Base-by-base conservation (phyloP, 2,888 invertebrate species). In the Nowickia ferox region DNA sequence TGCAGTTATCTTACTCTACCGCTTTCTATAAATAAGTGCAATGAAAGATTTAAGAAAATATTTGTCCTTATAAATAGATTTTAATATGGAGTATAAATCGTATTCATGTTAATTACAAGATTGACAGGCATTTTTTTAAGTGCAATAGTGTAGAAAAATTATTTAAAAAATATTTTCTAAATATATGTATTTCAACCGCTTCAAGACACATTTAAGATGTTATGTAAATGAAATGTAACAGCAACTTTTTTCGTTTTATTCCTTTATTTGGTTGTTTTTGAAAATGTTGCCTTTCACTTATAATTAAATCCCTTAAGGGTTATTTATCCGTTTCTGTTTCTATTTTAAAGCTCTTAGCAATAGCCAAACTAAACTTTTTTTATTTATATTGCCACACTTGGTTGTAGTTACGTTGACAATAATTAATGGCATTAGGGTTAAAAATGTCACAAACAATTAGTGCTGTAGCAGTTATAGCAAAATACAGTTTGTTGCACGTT, bases 401-500 rank as follows among this genome's bases (percentile, higher is more conserved):
- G 46, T 48, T 59, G 74, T 81, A 55, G 66, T 75, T 85, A 81
- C 75, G 84, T 68, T 85, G 65, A 81, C 77, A 74, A 81, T 85
- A 81, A 85, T 84, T 80, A 84, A 76, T 84, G 61, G 59, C 48
- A 46, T 53, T 74, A 77, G 61, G 80, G 79, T 77, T 80, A 80
- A 80, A 86, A 84, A 76, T 86, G 86, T 68, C 83, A 86, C 77
- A 76, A 84, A 84, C 86, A 83, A 84, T 86, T 79, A 86, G 71
- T 75, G 82, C 48, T 79, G 55, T 38, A 55, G 55, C 42, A 48
- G 65, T 55, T 63, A 46, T 44, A 71, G 38, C 53, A 30, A 53
- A 79, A 79, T 74, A 66, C 55, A 48, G 46, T 53, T 79, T n/a
- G 11, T 38, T 61, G 57, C 19, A 22, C 51, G 11, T 65, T 44